A percentile compares a stretch with the other conserved stretches of the same genome.
These are phyloP conservation scores for Athalia circularis DNA, from an alignment of 2,888 invertebrate genomes.

Conservation along the genomic window DNA sequence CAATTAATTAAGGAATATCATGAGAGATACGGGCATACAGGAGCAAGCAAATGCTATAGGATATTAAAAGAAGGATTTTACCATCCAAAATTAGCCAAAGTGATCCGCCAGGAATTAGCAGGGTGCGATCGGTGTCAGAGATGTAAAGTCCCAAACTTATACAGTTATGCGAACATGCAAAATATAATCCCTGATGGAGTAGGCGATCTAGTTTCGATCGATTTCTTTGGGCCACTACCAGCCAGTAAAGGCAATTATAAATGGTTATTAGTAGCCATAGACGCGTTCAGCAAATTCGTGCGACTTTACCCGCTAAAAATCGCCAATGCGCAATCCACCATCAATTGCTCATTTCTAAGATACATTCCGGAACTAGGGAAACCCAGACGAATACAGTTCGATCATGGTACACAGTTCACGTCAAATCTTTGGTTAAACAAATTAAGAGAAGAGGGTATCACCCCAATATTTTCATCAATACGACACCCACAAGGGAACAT, in stretches of 20 bases:
- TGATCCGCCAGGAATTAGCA: neutral
- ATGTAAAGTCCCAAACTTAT: neutral
- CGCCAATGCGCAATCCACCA: neutral
- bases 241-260: neutral
- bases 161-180: neutral
- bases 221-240: neutral
- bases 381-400: neutral
- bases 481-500: no score
- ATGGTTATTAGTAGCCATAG: neutral
- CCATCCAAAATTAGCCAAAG: neutral
- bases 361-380: neutral
- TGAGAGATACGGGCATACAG: slow-evolving; percentile 25
- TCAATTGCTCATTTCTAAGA: neutral
- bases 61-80: slow-evolving; percentile 8
- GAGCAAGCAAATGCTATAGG: slow-evolving; percentile 6
- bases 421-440: no score
- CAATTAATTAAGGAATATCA: slow-evolving; percentile 3
- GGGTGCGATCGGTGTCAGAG: slow-evolving; percentile 19
- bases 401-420: no score
- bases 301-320: neutral
- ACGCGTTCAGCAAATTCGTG: neutral
- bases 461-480: no score
- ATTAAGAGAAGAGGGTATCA: no score
- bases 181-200: neutral
- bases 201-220: neutral